These are phyloP conservation scores for Temnopleurus reevesii DNA, from an alignment of 53 echinoderm and acorn worm species.

Conservation along the genomic window DNA sequence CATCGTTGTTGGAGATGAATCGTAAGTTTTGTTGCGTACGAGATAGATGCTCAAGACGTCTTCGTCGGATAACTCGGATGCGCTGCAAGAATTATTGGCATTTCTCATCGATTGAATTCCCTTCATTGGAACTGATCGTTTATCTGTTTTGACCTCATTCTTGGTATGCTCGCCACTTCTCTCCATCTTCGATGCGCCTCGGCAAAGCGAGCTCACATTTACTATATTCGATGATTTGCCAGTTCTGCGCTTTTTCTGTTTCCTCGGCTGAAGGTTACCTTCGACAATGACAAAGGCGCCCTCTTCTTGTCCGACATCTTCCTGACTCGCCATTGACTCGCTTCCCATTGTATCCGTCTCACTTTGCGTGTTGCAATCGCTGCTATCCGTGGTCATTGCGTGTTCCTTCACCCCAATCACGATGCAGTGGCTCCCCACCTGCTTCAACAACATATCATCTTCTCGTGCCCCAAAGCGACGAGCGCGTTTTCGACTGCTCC, in stretches of 20 bases:
- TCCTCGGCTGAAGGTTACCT: background rate
- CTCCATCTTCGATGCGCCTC: background rate
- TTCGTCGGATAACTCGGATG: background rate
- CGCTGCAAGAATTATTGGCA: background rate
- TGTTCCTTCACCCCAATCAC: conserved; percentile 47
- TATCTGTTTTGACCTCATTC: background rate
- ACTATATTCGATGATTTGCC: background rate
- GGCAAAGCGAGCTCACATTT: conserved; percentile 21
- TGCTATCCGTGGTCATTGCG: background rate
- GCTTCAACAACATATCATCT: conserved; percentile 49
- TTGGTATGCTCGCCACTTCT: background rate
- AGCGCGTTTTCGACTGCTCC: background rate
- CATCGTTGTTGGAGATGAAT: background rate
- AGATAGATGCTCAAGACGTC: background rate
- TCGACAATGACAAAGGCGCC: conserved; percentile 22
- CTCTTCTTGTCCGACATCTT: background rate
- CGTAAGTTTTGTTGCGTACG: background rate
- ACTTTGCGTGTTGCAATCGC: conserved; percentile 36
- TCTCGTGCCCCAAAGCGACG: conserved; percentile 34
- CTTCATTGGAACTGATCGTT: background rate
- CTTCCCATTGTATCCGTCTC: background rate
- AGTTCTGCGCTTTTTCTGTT: background rate
- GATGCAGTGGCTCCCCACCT: conserved; percentile 57
- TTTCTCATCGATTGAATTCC: no score
- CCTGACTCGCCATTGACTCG: background rate